Base-by-base conservation (phyloP, 2,888 invertebrate genomes). In the Cantharis rustica region DNA sequence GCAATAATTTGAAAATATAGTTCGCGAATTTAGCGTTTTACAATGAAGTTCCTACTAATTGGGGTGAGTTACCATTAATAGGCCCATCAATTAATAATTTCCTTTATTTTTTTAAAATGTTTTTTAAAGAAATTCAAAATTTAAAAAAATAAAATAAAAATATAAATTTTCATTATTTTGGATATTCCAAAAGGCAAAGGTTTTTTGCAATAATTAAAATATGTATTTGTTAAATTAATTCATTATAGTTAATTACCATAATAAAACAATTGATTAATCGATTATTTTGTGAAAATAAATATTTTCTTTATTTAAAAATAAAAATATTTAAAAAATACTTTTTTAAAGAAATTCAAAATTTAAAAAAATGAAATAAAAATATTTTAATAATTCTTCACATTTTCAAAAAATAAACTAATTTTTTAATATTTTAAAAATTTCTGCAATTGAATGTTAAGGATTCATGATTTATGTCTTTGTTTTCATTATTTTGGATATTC, bases 31-130 rank as follows among this genome's bases (percentile, higher is more conserved):
- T 20, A 66, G 9, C n/a, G 7, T 16, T 68, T 68, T 13, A 68
- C n/a, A 9, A 68, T 68, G 68, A 68, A 68, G 16, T 31, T 68
- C 10, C 13, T 68, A 20, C 10, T 68, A 26, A 16, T 68, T 27
- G 68, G 68, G 68, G 68, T 68, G 68, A 68, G 68, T 47, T 47
- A n/a, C 47, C 47, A 47, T n/a, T n/a, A 47, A 31, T 31, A 31
- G 4, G 31, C 13, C 3, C 31, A 31, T 31, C 3, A 27, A 11
- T 27, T 26, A 20, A 1, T 23, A 4, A 68, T n/a, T 63, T 17
- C 16, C 1, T 4, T 17, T 17, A 17, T 63, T 11, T 15, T 63
- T 10, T 10, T 10, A 9, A 17, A 17, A 17, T 20, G 17, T 31
- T 13, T 13, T 64, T 64, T 17, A 7, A 20, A 64, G 20, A 20